Evolutionary conservation across 2,113 vertebrate species (phyloP), one percentile per base, ranked within the genome.

Genomic region (Ciconia boyciana): DNA sequence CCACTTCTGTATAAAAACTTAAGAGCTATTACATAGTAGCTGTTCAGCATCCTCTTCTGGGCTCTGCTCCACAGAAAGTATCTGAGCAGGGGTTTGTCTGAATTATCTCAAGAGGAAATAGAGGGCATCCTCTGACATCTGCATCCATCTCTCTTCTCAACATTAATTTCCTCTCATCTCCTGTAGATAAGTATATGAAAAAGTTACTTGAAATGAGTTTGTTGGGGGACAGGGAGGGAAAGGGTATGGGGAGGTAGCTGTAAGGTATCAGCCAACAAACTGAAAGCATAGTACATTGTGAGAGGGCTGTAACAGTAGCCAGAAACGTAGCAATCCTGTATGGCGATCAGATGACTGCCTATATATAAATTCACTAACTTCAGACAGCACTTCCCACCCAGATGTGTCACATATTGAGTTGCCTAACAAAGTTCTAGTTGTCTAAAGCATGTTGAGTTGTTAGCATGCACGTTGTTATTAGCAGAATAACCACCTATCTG

Each of bases 41-140:
- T 66, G 21, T 83, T 96, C 90, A 97, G 68, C 92, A 96, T 86
- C 91, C 94, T 97, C 96, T 94, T 96, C 94, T 92, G 87, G 82
- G 87, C 65, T 97, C 96, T 77, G 79, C 65, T 94, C 92, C 96
- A 94, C 95, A 96, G 54, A 94, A 91, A 68, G 87, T 70, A 62
- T 97, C 96, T 77, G 96, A 72, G 69, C 69, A 95, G 32, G 96
- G 82, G 51, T 71, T 96, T 89, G 93, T 95, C 83, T 97, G 94
- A 93, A 96, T 96, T 66, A 96, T 90, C 62, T 97, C 96, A 55
- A 97, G 92, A 88, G 97, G 96, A 93, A 96, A 93, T 13, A 95
- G 74, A 94, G 94, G 60, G 48, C 85, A 76, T 96, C 95, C 95
- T 94, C 93, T 89, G 70, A 88, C 57, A 62, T 94, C 94, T 81